A percentile compares a stretch with the other conserved stretches of the same genome.
These are phyloP conservation scores for Thereuonema tuberculata DNA, from an alignment of 1,140 invertebrate genomes.

Conservation along the genomic window DNA sequence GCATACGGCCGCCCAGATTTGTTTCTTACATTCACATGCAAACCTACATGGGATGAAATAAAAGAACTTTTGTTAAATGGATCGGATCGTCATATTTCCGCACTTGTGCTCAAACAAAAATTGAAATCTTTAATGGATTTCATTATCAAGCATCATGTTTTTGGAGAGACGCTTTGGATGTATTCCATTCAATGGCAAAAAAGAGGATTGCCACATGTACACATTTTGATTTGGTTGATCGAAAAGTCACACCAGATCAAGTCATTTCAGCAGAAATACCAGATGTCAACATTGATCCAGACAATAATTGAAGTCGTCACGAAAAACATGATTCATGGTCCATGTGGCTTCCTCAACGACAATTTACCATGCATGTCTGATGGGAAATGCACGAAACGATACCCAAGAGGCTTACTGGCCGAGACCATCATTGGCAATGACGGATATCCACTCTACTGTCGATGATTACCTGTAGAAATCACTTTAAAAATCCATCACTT, in stretches of 20 bases:
- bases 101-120: constrained; percentile 10
- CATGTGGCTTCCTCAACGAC: constrained; percentile 35
- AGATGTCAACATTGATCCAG: constrained; percentile 5
- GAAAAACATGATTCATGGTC: constrained; percentile 39
- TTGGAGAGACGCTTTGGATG: constrained; percentile 14
- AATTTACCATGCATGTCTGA: constrained; percentile 36
- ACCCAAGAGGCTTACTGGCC: constrained; percentile 20
- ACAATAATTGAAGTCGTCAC: constrained; percentile 9
- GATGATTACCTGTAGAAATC: constrained; percentile 6
- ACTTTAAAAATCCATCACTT: background rate
- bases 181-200: constrained; percentile 12
- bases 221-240: constrained; percentile 11
- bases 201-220: constrained; percentile 15
- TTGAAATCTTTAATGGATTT: constrained; percentile 9
- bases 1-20: constrained; percentile 32
- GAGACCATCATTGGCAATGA: constrained; percentile 11
- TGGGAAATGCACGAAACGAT: constrained; percentile 34
- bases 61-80: constrained; percentile 20
- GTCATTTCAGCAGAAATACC: constrained; percentile 15
- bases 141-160: constrained; percentile 13
- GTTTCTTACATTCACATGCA: constrained; percentile 39
- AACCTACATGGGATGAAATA: constrained; percentile 33
- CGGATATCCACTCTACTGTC: constrained; percentile 21
- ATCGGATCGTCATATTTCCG: constrained; percentile 26
- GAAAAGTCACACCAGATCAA: constrained; percentile 11